phyloP scores from a whole-genome alignment of 2,797 vertebrate genomes.

The Smutsia gigantea region DNA sequence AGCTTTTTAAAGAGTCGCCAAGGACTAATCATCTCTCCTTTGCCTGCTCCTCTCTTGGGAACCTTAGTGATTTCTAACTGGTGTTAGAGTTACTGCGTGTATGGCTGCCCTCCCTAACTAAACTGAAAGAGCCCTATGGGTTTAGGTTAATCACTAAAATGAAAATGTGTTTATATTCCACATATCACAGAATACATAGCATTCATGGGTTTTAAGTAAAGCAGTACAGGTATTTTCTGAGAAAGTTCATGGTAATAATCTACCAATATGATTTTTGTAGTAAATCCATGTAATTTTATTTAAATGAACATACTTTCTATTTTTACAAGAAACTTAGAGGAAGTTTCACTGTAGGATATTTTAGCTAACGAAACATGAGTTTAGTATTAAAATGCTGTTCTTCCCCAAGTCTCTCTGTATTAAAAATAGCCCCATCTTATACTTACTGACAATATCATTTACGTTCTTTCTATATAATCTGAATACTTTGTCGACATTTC shows the following conservation, averaged over 20 bases:
- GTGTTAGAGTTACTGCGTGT: background rate
- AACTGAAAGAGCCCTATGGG: background rate
- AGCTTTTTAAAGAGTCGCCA: background rate
- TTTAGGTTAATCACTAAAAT: background rate
- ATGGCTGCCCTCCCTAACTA: background rate
- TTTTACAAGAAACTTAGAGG: conserved; percentile 10
- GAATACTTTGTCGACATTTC: background rate
- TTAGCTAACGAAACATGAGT: background rate
- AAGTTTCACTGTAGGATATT: background rate
- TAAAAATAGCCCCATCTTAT: background rate
- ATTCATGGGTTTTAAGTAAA: background rate
- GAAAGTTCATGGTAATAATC: conserved; percentile 27
- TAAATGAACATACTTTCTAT: background rate
- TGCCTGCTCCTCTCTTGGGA: background rate
- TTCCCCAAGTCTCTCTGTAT: background rate
- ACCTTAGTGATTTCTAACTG: background rate
- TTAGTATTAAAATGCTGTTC: background rate
- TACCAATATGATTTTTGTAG: background rate
- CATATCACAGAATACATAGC: background rate
- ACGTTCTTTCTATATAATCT: background rate
- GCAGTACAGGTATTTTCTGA: background rate
- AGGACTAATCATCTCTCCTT: background rate
- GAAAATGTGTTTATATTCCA: background rate
- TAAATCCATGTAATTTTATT: conserved; percentile 1
- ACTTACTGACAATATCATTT: background rate